Percentiles rank a stretch among this genome's conserved stretches.
phyloP scores from a whole-genome alignment of 2,888 invertebrate species.

The Galerucella nymphaeae region DNA sequence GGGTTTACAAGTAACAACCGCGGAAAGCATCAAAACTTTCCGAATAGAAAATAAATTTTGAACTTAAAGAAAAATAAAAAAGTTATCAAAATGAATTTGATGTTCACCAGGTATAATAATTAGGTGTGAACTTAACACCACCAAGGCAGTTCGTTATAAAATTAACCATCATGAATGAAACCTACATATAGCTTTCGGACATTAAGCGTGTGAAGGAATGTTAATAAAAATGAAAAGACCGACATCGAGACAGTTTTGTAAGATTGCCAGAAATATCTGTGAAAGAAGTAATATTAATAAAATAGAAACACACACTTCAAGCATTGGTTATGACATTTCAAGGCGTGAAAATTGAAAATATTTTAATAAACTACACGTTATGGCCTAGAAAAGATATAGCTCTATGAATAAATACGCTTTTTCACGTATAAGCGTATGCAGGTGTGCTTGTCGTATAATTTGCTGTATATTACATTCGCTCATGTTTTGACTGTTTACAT shows the following conservation, averaged over 20 bases:
- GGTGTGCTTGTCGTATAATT: too few relatives aligned
- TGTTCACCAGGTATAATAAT: not conserved
- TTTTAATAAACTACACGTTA: not conserved
- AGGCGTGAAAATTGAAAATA: conserved; percentile 4
- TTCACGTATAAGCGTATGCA: not conserved
- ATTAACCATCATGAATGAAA: conserved; percentile 10
- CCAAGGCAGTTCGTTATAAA: conserved; percentile 5
- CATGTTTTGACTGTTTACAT: too few relatives aligned
- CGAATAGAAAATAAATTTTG: too few relatives aligned
- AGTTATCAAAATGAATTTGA: not conserved
- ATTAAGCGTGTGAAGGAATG: conserved; percentile 7
- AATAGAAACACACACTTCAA: not conserved
- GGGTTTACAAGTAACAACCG: too few relatives aligned
- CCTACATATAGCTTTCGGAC: not conserved
- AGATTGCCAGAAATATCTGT: conserved; percentile 8
- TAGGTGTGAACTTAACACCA: not conserved
- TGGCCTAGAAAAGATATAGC: not conserved
- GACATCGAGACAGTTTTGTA: conserved; percentile 10
- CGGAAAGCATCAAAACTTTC: too few relatives aligned
- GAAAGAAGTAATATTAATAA: conserved; percentile 11
- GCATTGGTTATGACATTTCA: not conserved
- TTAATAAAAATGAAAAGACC: conserved; percentile 1
- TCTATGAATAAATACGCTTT: not conserved
- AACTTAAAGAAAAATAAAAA: too few relatives aligned
- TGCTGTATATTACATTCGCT: not conserved